Evolutionary conservation across 1,140 invertebrate species (phyloP).

Genomic region (Wasmannia auropunctata): DNA sequence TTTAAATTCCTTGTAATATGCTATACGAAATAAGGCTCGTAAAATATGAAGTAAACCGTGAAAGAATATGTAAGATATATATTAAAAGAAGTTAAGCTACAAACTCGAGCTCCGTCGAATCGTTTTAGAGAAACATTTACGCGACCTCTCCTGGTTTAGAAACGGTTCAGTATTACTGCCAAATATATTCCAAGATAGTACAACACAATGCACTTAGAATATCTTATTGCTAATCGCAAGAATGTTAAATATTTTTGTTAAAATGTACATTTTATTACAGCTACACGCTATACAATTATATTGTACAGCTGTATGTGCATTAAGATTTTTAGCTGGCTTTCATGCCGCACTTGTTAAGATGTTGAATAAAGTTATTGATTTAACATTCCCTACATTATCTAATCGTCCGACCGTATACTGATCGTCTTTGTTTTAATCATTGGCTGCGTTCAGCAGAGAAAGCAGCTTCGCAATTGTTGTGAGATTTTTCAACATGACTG

Average conservation of each 20-base stretch:
- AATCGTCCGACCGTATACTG: neutral
- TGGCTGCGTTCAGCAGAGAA: too few relatives aligned
- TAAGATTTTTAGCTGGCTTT: conserved; percentile 17
- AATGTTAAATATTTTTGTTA: conserved; percentile 55
- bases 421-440: neutral
- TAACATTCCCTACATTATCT: neutral
- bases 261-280: conserved; percentile 4
- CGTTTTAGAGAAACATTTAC: neutral
- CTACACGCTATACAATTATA: neutral
- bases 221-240: conserved; percentile 39
- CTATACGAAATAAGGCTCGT: neutral
- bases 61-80: neutral
- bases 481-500: too few relatives aligned
- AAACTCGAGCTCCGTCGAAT: neutral
- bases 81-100: neutral
- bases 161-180: conserved; percentile 24
- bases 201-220: conserved; percentile 27
- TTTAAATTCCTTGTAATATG: neutral
- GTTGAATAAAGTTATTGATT: conserved; percentile 40
- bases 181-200: neutral
- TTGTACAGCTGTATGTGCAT: conserved; percentile 13
- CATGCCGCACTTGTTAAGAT: conserved; percentile 26
- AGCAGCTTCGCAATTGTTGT: too few relatives aligned
- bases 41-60: neutral
- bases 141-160: conserved; percentile 34